phyloP scores from a whole-genome alignment of 1,140 invertebrate species.

The Calephelis nemesis region DNA sequence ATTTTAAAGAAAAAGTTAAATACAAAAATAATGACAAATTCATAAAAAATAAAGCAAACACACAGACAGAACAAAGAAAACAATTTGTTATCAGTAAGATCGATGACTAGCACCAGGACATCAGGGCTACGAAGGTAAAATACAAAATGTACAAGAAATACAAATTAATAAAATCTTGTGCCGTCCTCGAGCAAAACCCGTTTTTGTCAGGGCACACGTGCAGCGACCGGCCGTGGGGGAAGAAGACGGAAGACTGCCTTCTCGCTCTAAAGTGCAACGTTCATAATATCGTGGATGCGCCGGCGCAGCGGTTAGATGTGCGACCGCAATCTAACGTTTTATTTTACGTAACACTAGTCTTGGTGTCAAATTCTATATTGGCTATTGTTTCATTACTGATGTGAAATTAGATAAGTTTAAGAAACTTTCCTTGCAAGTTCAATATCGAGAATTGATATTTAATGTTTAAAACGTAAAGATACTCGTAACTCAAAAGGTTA shows the following conservation, averaged over 20 bases:
- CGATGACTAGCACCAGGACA: slow-evolving; percentile 55
- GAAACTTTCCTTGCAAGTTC: slow-evolving; percentile 10
- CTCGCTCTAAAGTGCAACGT: slow-evolving; percentile 48
- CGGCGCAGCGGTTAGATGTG: slow-evolving; percentile 27
- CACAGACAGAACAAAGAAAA: slow-evolving; percentile 62
- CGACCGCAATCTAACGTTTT: slow-evolving; percentile 45
- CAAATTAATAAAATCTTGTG: slow-evolving; percentile 73
- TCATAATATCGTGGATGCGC: slow-evolving; percentile 52
- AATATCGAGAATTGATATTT: slow-evolving; percentile 11
- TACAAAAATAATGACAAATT: slow-evolving; percentile 41
- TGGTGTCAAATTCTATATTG: slow-evolving; percentile 34
- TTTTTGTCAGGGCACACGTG: slow-evolving; percentile 68
- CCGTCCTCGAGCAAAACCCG: slow-evolving; percentile 60
- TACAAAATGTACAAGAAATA: slow-evolving; percentile 59
- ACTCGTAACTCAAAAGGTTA: no score
- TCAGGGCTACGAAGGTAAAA: slow-evolving; percentile 50
- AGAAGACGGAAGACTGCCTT: slow-evolving; percentile 36
- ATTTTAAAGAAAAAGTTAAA: neutral
- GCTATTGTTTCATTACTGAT: slow-evolving; percentile 41
- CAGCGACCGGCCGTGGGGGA: slow-evolving; percentile 55
- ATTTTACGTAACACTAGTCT: slow-evolving; percentile 40
- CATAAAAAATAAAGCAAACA: slow-evolving; percentile 37
- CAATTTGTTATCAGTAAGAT: slow-evolving; percentile 73
- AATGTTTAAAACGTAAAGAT: neutral
- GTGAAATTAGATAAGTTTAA: slow-evolving; percentile 23